phyloP scores from a whole-genome alignment of 2,888 invertebrate genomes.

The Meteorus colon region DNA sequence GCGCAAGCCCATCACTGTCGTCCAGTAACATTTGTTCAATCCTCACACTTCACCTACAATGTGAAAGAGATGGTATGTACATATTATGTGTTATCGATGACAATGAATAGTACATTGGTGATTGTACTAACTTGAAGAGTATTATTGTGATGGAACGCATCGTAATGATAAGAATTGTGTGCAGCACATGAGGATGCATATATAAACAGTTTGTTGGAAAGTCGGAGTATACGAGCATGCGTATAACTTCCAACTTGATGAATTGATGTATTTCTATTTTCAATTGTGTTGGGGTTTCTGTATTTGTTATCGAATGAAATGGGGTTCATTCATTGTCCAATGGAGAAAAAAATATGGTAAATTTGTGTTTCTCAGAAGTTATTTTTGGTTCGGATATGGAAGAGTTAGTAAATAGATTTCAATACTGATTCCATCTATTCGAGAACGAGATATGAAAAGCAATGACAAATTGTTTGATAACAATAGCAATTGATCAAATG shows the following conservation, averaged over 20 bases:
- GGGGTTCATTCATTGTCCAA: background rate
- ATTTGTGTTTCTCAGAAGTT: too few species aligned
- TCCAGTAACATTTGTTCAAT: constrained; percentile 39
- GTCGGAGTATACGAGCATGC: constrained; percentile 50
- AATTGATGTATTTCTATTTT: constrained; percentile 7
- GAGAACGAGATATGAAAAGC: too few species aligned
- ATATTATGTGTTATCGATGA: background rate
- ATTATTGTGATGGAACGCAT: background rate
- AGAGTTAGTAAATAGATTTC: too few species aligned
- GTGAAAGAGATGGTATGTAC: too few species aligned
- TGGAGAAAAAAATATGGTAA: background rate
- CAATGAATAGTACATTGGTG: background rate
- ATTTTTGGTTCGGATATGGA: too few species aligned
- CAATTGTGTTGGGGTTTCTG: background rate
- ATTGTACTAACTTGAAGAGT: background rate
- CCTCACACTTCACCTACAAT: background rate
- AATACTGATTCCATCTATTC: too few species aligned
- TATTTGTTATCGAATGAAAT: background rate
- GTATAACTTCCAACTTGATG: constrained; percentile 41
- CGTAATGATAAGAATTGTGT: background rate
- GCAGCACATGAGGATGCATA: background rate
- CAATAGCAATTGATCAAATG: too few species aligned
- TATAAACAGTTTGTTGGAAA: constrained; percentile 21
- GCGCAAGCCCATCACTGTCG: constrained; percentile 35
- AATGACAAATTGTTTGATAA: too few species aligned